Conservation (phyloP, 2,888 invertebrate species). For the Gryllus longicercus region DNA sequence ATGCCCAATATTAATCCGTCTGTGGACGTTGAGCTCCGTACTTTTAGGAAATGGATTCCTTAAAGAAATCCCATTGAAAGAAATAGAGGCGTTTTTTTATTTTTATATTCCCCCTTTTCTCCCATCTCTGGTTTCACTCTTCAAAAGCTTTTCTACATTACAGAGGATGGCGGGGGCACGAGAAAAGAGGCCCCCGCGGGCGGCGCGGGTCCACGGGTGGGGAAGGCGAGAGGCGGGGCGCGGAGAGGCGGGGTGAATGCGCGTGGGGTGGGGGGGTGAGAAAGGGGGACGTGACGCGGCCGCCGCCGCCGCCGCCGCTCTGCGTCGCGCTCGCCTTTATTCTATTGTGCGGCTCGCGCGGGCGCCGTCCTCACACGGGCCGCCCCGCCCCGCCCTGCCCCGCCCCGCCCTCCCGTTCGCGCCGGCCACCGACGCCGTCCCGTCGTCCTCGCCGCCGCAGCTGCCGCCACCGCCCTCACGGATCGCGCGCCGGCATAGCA, state of each 20-base stretch:
- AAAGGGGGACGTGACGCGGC: neutral
- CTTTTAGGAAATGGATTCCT: neutral
- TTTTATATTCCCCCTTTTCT: neutral
- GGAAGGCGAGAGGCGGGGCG: neutral
- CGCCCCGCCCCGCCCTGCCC: too few relatives aligned
- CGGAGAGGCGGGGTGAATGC: too few relatives aligned
- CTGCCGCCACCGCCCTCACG: neutral
- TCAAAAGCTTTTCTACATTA: neutral
- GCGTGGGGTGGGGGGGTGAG: neutral
- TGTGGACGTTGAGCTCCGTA: neutral
- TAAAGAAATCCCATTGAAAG: neutral
- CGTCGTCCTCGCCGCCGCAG: neutral
- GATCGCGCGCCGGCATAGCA: neutral
- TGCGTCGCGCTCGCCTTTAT: slow-evolving; percentile 1
- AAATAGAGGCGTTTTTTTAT: neutral
- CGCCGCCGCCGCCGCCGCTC: neutral
- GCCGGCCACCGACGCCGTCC: neutral
- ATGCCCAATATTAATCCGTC: neutral
- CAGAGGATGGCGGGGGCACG: neutral
- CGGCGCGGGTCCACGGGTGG: neutral
- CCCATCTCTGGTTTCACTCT: neutral
- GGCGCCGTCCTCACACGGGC: neutral
- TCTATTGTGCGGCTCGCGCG: neutral
- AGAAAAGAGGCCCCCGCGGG: neutral
- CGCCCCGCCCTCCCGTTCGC: neutral